These are phyloP conservation scores for Pitta sordida DNA, from an alignment of 2,113 vertebrate genomes.

Conservation along the genomic window DNA sequence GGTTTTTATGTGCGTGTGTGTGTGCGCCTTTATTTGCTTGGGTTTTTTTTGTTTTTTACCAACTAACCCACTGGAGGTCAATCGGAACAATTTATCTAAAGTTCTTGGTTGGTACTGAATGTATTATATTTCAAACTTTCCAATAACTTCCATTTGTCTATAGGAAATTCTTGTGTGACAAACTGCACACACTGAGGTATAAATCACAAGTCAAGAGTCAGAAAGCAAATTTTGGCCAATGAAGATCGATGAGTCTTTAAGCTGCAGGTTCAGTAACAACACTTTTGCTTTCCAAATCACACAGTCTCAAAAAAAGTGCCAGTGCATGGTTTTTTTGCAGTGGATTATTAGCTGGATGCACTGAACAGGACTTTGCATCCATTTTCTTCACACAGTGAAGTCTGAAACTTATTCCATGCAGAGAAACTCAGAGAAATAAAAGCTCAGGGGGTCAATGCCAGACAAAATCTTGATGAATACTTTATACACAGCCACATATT, in stretches of 20 bases:
- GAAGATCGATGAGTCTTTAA: background rate
- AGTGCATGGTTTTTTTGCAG: background rate
- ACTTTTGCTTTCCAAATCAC: background rate
- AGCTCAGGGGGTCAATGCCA: background rate
- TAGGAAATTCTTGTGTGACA: background rate
- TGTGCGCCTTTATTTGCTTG: background rate
- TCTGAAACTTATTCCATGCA: background rate
- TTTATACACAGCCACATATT: background rate
- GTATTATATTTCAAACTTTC: background rate
- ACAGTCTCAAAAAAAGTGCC: background rate
- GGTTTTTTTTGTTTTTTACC: background rate
- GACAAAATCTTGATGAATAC: background rate
- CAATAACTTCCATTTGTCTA: background rate
- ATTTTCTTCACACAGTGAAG: background rate
- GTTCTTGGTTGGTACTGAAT: background rate
- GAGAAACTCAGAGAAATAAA: background rate
- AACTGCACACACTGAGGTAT: background rate
- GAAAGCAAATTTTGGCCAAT: background rate
- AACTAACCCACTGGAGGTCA: background rate
- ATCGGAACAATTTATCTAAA: background rate
- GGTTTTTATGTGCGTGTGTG: background rate
- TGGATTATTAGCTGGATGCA: background rate
- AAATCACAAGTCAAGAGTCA: background rate
- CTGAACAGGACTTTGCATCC: background rate
- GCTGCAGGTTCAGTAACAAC: background rate